Base-by-base conservation (phyloP, 2,888 invertebrate genomes). In the Syrista parreyssii region DNA sequence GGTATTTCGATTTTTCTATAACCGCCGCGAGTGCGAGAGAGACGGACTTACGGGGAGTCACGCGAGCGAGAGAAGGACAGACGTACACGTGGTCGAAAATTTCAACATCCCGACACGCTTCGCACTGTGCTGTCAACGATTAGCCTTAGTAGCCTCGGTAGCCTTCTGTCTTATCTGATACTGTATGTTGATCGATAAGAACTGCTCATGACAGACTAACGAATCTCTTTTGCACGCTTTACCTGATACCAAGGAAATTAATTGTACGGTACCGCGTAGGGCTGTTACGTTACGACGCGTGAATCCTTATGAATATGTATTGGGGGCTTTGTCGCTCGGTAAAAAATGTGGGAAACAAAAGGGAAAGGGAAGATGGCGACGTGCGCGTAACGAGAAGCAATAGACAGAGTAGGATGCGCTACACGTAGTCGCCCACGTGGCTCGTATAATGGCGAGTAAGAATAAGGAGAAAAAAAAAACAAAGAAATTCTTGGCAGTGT, bases 391-490 rank as follows among this genome's bases (percentile, higher is more conserved):
- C 71, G 30, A 71, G 74, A 12, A 71, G 73, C 76, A 75, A 76
- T 75, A 76, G 76, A 81, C 72, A 77, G 73, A 76, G 75, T 33
- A 34, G 40, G 40, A 1, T 23, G 55, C 23, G 2, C 23, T 23
- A 9, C 23, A 55, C 23, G 55, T 23, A 55, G 23, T 1, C 23
- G 55, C 55, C 75, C 79, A 80, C 77, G 82, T 80, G 80, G 81
- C 12, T 78, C 76, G 81, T 77, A 77, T 77, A 76, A 79, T 77
- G 75, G 75, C 77, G 78, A 73, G 77, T 81, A 76, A 79, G 76
- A 73, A 76, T 76, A 68, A 76, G 78, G 76, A 73, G 75, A 76
- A 74, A 23, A 35, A 15, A 32, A 33, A 32, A 23, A 75, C 74
- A 74, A 72, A 79, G 79, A 36, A 71, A 68, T 35, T 68, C 78